Evolutionary conservation across 2,888 invertebrate genomes (phyloP), one percentile per base, ranked within the genome.

Genomic region (Dasysyrphus albostriatus): DNA sequence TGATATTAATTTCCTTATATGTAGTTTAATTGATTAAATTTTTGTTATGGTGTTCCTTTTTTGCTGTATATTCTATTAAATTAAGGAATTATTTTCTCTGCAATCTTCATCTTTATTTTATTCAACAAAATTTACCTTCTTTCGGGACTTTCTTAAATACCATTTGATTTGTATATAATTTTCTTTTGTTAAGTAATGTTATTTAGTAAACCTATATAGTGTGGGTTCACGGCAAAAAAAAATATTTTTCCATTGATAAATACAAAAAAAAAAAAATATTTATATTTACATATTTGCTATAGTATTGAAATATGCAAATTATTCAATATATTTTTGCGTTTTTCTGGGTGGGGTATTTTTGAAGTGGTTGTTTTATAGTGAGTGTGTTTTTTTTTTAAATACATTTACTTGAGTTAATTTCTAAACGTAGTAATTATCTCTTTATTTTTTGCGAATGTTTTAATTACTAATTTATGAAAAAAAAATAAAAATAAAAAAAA

Each of bases 401-500:
- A 82, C 58, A 84, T 77, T 32, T 72, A 72, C 58, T 74, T 61
- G 82, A 85, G 85, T 82, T 81, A 77, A 82, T 77, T 82, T 59
- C 69, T 77, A 67, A 72, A 16, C 54, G 9, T 75, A 78, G 70
- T 87, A 87, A 83, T 78, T 87, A 78, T 83, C 87, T 83, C 84
- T 82, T 63, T 63, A 65, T 77, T 85, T 70, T 82, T 83, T 87
- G 73, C 67, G 83, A 88, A 83, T 88, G 83, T 83, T 79, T 79
- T 79, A 79, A 83, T 88, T 58, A 83, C 74, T 76, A 74, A 83
- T 72, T 82, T 73, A 83, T 69, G 56, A 83, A 87, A 69, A 76
- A 78, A 65, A 87, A 77, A 79, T 37, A 42, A 76, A 65, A 88
- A 88, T 58, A 88, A 88, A 84, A 85, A 81, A 83, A 83, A 85